Base-by-base conservation (phyloP, 1,140 invertebrate genomes). In the Ptiloglossa arizonensis region DNA sequence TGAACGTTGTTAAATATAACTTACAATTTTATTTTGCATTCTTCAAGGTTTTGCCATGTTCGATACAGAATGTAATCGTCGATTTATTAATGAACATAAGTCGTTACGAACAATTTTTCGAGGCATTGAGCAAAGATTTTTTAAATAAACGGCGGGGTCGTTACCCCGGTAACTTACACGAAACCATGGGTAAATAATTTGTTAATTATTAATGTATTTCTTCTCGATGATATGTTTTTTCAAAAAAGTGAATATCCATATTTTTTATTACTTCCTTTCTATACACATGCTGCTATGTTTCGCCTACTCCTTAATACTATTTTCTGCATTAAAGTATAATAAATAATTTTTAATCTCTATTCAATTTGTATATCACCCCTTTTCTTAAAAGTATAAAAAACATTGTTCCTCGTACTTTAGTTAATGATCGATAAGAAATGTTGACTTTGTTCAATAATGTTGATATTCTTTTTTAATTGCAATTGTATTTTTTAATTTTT, bases 41-140 rank as follows among this genome's bases (percentile, higher is more conserved):
- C 60, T 38, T 44, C 3, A 24, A 79, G 77, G 22, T 0, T 22
- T 17, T 66, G 17, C 17, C 77, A 11, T 9, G 5, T 17, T 32
- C 70, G 17, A 5, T 74, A 27, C 70, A 74, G 17, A 29, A 52
- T 22, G 2, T 50, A n/a, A 46, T 74, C 0, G 15, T 64, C 15
- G 62, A 79, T 41, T 52, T 79, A 17, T 74, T 79, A 2, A 67
- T 73, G 52, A 57, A 66, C 22, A 52, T 79, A 15, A 29, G 32
- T 52, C 70, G 77, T 66, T 74, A 64, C 2, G n/a, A 35, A 29
- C 2, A 9, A 15, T 50, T 73, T 5, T 44, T 79, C 44, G 44
- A 66, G n/a, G 11, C 22, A 0, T 8, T 73, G 24, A 48, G 77
- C 35, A 72, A 44, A 19, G 52, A 67, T 35, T 73, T 67, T 35